Percentiles rank a stretch among this genome's conserved stretches.
Evolutionary conservation across 2,113 vertebrate species (phyloP).

Genomic region (Zosterops pallidus): DNA sequence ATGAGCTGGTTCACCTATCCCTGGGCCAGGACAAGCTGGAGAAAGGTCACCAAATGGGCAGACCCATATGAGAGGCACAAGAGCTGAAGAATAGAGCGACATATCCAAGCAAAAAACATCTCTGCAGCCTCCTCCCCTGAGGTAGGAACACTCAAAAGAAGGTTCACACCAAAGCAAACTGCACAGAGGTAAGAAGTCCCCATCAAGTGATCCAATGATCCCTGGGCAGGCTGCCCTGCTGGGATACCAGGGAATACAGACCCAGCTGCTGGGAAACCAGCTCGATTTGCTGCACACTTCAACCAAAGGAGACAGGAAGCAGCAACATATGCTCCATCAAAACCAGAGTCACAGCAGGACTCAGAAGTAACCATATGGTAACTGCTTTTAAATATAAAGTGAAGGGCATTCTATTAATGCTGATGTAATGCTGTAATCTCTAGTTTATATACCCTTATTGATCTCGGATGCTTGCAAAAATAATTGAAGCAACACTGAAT

Average conservation of each 20-base stretch:
- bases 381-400: neutral
- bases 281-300: neutral
- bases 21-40: neutral
- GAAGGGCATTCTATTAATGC: neutral
- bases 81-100: neutral
- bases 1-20: neutral
- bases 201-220: neutral
- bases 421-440: neutral
- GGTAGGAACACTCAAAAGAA: neutral
- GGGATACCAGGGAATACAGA: neutral
- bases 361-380: neutral
- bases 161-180: neutral
- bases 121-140: neutral
- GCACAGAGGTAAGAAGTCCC: neutral
- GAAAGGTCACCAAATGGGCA: neutral
- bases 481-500: neutral
- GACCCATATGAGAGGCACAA: neutral
- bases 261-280: slow-evolving; percentile 33
- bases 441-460: neutral
- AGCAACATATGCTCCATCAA: slow-evolving; percentile 30
- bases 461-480: neutral
- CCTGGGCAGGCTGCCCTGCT: neutral
- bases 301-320: neutral
- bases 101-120: neutral
- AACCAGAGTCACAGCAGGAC: neutral